Evolutionary conservation across 53 echinoderm and acorn worm genomes (phyloP).

Genomic region (Temnopleurus reevesii): DNA sequence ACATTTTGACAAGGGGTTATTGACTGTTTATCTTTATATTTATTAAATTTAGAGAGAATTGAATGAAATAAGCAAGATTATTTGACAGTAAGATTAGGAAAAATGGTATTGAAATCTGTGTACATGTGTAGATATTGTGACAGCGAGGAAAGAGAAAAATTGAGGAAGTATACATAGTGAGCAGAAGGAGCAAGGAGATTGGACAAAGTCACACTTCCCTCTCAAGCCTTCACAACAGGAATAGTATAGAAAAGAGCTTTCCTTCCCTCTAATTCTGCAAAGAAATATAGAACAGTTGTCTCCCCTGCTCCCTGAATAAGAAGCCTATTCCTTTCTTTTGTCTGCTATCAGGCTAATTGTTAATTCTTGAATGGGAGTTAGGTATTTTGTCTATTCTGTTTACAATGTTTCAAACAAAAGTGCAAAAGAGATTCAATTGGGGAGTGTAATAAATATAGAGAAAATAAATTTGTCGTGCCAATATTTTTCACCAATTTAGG

Average conservation of each 20-base stretch:
- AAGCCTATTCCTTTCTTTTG: no score
- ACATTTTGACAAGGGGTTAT: neutral
- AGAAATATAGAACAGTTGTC: neutral
- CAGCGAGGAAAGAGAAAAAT: neutral
- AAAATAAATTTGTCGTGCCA: conserved; percentile 31
- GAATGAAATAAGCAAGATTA: neutral
- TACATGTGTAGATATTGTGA: no score
- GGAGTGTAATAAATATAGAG: neutral
- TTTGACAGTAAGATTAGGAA: neutral
- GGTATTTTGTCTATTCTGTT: no score
- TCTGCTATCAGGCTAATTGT: no score
- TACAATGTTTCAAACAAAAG: no score
- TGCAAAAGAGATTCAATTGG: neutral
- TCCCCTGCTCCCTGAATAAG: neutral
- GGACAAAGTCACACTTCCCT: no score
- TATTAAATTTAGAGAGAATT: neutral
- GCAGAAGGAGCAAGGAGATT: neutral
- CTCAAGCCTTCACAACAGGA: no score
- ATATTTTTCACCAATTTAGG: conserved; percentile 12
- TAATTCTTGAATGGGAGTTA: no score
- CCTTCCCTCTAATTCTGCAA: no score
- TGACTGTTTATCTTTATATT: neutral
- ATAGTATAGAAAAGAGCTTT: no score
- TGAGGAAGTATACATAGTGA: neutral
- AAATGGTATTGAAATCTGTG: no score